These are phyloP conservation scores for Enteromius viviparus DNA, from an alignment of 2,797 vertebrate species.

Conservation along the genomic window DNA sequence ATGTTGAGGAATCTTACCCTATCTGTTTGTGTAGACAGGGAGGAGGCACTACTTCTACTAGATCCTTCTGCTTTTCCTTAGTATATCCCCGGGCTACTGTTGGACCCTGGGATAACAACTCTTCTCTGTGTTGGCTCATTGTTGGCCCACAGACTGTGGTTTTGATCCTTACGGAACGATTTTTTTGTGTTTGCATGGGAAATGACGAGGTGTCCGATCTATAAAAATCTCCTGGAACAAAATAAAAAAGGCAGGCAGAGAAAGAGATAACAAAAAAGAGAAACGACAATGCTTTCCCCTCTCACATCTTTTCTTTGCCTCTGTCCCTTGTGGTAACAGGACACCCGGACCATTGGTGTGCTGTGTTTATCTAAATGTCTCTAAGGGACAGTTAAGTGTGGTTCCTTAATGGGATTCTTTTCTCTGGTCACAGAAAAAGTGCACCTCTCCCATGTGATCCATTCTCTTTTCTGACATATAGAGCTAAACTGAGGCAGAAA, in stretches of 20 bases:
- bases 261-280: slow-evolving; percentile 61
- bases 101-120: slow-evolving; percentile 67
- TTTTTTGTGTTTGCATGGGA: slow-evolving; percentile 78
- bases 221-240: slow-evolving; percentile 59
- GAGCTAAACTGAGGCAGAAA: slow-evolving; percentile 49
- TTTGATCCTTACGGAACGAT: slow-evolving; percentile 68
- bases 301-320: slow-evolving; percentile 74
- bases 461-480: slow-evolving; percentile 67
- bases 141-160: slow-evolving; percentile 76
- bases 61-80: slow-evolving; percentile 39
- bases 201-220: slow-evolving; percentile 76
- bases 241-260: slow-evolving; percentile 65
- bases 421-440: slow-evolving; percentile 68
- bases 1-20: slow-evolving; percentile 67
- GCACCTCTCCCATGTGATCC: slow-evolving; percentile 73
- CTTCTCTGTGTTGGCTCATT: slow-evolving; percentile 70
- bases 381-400: slow-evolving; percentile 72
- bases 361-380: slow-evolving; percentile 80
- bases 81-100: slow-evolving; percentile 70
- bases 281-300: slow-evolving; percentile 76
- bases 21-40: slow-evolving; percentile 63
- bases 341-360: slow-evolving; percentile 74
- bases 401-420: slow-evolving; percentile 76
- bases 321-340: slow-evolving; percentile 73
- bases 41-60: slow-evolving; percentile 51